Percentiles rank a stretch among this genome's conserved stretches.
phyloP scores from a whole-genome alignment of 2,113 vertebrate species.

The Podocnemis expansa region DNA sequence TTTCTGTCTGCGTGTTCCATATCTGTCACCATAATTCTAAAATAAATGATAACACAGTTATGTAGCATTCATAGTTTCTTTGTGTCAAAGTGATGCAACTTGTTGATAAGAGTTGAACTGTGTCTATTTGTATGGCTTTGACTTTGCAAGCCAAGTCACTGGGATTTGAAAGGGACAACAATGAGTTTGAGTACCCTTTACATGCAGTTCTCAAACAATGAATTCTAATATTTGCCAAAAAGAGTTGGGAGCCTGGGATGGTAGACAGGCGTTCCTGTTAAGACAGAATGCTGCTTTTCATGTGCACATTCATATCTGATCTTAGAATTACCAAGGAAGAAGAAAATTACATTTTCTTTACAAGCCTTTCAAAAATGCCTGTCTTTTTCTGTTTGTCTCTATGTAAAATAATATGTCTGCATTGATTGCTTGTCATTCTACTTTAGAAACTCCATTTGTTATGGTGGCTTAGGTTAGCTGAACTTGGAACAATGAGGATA shows the following conservation, averaged over 20 bases:
- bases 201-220: conserved; percentile 21
- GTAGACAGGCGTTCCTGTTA: neutral
- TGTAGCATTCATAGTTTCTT: conserved; percentile 38
- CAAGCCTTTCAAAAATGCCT: neutral
- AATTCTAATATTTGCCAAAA: conserved; percentile 6
- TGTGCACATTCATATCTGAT: neutral
- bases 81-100: conserved; percentile 38
- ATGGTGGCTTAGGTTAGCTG: neutral
- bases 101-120: conserved; percentile 11
- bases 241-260: neutral
- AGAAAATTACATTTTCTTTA: neutral
- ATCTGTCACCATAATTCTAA: conserved; percentile 42
- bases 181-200: neutral
- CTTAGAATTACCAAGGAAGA: neutral
- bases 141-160: conserved; percentile 30
- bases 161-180: conserved; percentile 36
- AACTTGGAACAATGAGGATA: neutral
- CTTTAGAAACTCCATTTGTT: conserved; percentile 24
- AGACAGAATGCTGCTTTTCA: neutral
- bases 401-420: neutral
- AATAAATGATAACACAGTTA: conserved; percentile 20
- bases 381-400: neutral
- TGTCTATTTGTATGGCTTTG: neutral
- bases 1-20: conserved; percentile 39
- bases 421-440: conserved; percentile 28